Base-by-base conservation (phyloP, 2,888 invertebrate genomes). In the Auanema sp. region DNA sequence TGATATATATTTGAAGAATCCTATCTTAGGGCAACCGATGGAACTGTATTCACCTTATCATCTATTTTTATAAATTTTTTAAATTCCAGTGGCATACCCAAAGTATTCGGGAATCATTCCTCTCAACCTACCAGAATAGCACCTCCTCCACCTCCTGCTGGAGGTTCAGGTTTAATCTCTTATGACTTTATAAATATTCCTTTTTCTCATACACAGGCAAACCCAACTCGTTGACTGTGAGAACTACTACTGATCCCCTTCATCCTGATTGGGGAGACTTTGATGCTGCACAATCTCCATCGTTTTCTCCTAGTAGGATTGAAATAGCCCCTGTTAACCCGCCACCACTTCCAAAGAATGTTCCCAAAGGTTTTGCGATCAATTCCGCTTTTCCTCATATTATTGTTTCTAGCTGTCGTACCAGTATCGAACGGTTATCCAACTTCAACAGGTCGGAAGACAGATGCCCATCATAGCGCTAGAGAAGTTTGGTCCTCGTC, bases 1-100 rank as follows among this genome's bases (percentile, higher is more conserved):
- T 57, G 65, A 73, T 23, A 68, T 83, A 47, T 83, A 83, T 50
- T 62, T 83, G 64, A 75, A 72, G 60, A 81, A 83, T 58, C 80
- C 83, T 18, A 68, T 76, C 18, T 49, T 68, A 59, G 74, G 76
- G 43, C 54, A 24, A 24, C 73, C 73, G 33, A 43, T 68, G 63
- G 58, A 63, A 50, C 59, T 65, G 72, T 71, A 43, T 51, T 58
- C 59, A 58, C 10, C 11, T 6, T 5, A 6, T 33, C 21, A 41
- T 57, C 8, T 11, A 40, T 25, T 6, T 55, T 4, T 25, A n/a
- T 55, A n/a, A 18, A 47, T 5, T 21, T 47, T 11, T 18, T 10
- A 18, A 5, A 16, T 47, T 18, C 21, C 47, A 21, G 21, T 47
- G 47, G 47, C 8, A 18, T 16, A 5, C 16, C 16, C 3, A 21